phyloP scores from a whole-genome alignment of 2,888 invertebrate genomes.

The Oscheius sp. region DNA sequence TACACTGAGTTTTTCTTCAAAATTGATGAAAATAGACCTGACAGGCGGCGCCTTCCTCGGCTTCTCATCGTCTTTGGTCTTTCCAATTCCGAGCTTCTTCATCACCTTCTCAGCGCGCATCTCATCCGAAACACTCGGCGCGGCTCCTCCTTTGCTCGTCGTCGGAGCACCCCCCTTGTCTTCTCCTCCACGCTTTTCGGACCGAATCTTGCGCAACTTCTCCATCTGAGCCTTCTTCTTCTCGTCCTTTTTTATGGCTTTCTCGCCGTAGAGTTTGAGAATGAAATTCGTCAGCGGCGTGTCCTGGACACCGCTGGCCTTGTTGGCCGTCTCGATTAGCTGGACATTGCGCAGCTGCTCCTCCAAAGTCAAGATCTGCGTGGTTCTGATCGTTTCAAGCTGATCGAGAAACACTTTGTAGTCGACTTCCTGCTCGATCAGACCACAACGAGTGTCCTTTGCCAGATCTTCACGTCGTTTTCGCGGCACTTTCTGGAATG shows the following conservation, averaged over 20 bases:
- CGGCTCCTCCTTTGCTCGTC: slow-evolving; percentile 6
- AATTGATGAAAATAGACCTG: not conserved
- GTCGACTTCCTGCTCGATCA: slow-evolving; percentile 37
- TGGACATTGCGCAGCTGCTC: slow-evolving; percentile 34
- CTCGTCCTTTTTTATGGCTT: slow-evolving; percentile 6
- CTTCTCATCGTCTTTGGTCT: not conserved
- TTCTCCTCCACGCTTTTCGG: slow-evolving; percentile 7
- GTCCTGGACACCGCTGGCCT: slow-evolving; percentile 16
- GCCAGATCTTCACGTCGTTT: slow-evolving; percentile 22
- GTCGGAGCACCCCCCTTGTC: not conserved
- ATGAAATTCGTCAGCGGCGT: slow-evolving; percentile 34
- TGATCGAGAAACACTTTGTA: slow-evolving; percentile 32
- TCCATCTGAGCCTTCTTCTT: slow-evolving; percentile 16
- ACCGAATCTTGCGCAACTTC: slow-evolving; percentile 19
- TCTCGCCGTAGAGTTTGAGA: slow-evolving; percentile 22
- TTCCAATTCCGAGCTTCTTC: slow-evolving; percentile 22
- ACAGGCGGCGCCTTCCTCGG: not conserved
- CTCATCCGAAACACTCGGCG: not conserved
- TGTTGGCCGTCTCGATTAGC: slow-evolving; percentile 7
- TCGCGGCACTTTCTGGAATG: slow-evolving; percentile 13
- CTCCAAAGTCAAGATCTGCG: slow-evolving; percentile 23
- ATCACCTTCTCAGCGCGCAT: not conserved
- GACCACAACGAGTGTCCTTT: slow-evolving; percentile 33
- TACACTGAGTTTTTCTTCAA: not conserved
- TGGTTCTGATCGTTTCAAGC: slow-evolving; percentile 12